Evolutionary conservation across 2,797 vertebrate species (phyloP).

Genomic region (Kryptolebias ocellatus): DNA sequence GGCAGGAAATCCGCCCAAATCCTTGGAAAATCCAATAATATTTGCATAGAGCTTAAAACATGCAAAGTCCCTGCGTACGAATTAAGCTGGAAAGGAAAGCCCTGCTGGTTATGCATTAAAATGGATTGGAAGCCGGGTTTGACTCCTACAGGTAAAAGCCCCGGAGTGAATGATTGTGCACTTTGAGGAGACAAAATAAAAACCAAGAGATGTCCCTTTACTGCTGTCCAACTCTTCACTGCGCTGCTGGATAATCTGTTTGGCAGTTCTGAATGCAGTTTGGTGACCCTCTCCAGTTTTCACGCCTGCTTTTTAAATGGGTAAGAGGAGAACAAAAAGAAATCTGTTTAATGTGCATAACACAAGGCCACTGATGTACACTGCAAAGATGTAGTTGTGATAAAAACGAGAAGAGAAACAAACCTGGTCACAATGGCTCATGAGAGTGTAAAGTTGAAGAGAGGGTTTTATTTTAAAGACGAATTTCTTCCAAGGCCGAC

Average conservation of each 20-base stretch:
- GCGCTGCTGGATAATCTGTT: constrained; percentile 67
- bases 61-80: constrained; percentile 85
- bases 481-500: constrained; percentile 71
- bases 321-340: constrained; percentile 56
- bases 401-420: constrained; percentile 26
- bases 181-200: constrained; percentile 70
- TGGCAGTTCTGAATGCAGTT: constrained; percentile 46
- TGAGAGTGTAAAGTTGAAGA: constrained; percentile 36
- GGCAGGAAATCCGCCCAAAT: constrained; percentile 86
- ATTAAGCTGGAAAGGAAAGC: constrained; percentile 85
- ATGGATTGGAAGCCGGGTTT: constrained; percentile 82
- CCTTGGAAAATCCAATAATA: constrained; percentile 88
- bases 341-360: constrained; percentile 20
- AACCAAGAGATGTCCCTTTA: constrained; percentile 69
- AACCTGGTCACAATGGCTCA: constrained; percentile 47
- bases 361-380: constrained; percentile 49
- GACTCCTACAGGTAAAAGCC: constrained; percentile 84
- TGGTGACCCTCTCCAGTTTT: constrained; percentile 72
- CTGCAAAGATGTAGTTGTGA: constrained; percentile 39
- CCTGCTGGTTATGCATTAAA: constrained; percentile 85
- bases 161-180: constrained; percentile 72
- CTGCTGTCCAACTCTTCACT: constrained; percentile 65
- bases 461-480: constrained; percentile 31
- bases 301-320: constrained; percentile 51
- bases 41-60: constrained; percentile 88